Conservation (phyloP, 2,113 vertebrate genomes). For the Nestor notabilis region DNA sequence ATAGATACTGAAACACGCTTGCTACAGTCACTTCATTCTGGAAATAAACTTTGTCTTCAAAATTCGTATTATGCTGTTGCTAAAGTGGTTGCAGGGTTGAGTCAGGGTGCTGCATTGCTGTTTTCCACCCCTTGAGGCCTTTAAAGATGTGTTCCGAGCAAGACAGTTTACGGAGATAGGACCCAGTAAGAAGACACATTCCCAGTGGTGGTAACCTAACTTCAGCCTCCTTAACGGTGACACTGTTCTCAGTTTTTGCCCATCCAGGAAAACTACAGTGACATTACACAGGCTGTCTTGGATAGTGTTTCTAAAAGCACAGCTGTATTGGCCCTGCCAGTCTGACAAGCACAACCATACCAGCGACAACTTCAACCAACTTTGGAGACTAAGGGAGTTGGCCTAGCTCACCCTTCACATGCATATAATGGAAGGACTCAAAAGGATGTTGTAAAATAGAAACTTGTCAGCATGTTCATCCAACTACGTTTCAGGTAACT, state of each 20-base stretch:
- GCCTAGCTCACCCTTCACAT: neutral
- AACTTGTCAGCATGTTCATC: neutral
- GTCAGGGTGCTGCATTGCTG: neutral
- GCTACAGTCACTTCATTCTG: neutral
- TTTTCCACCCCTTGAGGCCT: neutral
- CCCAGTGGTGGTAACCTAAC: neutral
- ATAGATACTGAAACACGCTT: neutral
- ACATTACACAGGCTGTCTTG: neutral
- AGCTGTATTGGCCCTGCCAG: accelerated
- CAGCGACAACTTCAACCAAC: neutral
- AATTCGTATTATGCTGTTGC: neutral
- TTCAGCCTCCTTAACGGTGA: neutral
- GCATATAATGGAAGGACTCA: neutral
- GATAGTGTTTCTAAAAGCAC: neutral
- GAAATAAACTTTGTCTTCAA: neutral
- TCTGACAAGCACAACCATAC: neutral
- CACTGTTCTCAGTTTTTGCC: neutral
- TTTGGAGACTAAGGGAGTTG: neutral
- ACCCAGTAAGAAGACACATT: neutral
- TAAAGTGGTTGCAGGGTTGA: neutral
- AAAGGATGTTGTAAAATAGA: neutral
- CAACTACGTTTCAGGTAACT: neutral
- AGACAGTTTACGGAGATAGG: neutral
- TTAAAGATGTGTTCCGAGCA: neutral
- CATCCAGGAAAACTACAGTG: neutral